Conservation (phyloP, 2,888 invertebrate genomes). For the Tholera decimalis region DNA sequence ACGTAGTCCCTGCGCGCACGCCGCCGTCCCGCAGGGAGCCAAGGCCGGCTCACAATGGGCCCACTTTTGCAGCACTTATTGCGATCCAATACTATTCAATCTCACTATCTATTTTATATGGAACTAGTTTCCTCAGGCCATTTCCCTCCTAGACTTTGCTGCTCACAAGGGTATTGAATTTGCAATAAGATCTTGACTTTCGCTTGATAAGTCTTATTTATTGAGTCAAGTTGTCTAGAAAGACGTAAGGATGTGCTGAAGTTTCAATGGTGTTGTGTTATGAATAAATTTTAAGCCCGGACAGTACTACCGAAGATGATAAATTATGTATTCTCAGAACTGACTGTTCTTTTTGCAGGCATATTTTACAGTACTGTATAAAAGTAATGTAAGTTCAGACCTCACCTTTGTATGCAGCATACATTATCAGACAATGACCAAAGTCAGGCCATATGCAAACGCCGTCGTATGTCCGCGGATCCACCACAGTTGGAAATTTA, state of each 20-base stretch:
- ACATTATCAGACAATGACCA: slow-evolving; percentile 60
- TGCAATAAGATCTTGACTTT: slow-evolving; percentile 68
- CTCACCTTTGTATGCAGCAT: slow-evolving; percentile 50
- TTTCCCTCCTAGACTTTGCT: slow-evolving; percentile 73
- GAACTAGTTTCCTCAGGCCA: slow-evolving; percentile 87
- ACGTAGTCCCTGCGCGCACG: slow-evolving; percentile 75
- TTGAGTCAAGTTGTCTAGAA: slow-evolving; percentile 18
- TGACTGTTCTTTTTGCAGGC: slow-evolving; percentile 20
- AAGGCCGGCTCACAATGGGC: slow-evolving; percentile 86
- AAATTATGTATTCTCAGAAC: slow-evolving; percentile 33
- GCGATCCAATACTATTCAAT: slow-evolving; percentile 87
- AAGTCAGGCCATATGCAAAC: slow-evolving; percentile 63
- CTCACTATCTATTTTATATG: slow-evolving; percentile 87
- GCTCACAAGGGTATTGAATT: slow-evolving; percentile 79
- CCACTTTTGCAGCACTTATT: slow-evolving; percentile 85
- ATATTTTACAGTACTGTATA: slow-evolving; percentile 6
- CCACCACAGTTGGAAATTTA: slow-evolving; percentile 73
- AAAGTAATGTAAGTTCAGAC: slow-evolving; percentile 31
- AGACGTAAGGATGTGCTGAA: slow-evolving; percentile 10
- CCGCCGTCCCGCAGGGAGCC: slow-evolving; percentile 79
- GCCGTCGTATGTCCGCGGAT: slow-evolving; percentile 59
- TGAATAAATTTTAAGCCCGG: slow-evolving; percentile 25
- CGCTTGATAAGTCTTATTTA: slow-evolving; percentile 61
- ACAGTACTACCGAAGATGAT: slow-evolving; percentile 17
- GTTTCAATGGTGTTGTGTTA: slow-evolving; percentile 15